phyloP scores from a whole-genome alignment of 2,888 invertebrate genomes.

The Hanleya hanleyi region DNA sequence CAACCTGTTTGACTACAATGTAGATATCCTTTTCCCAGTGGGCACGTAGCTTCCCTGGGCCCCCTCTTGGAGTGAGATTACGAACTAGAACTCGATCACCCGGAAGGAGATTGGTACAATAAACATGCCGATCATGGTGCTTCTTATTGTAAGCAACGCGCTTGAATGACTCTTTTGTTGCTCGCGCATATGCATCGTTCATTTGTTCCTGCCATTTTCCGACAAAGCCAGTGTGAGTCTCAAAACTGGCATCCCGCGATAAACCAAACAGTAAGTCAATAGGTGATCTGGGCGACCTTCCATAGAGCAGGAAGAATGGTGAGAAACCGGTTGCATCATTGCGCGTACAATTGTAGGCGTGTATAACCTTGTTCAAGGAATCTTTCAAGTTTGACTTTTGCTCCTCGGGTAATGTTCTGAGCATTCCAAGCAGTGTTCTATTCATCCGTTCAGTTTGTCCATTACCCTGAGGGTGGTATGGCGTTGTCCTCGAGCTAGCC shows the following conservation, averaged over 20 bases:
- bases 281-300: not conserved
- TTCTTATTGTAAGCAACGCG: conserved; percentile 1
- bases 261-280: not conserved
- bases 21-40: conserved; percentile 18
- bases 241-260: not conserved
- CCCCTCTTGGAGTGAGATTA: conserved; percentile 1
- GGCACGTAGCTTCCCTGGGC: conserved; percentile 10
- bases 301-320: conserved; percentile 1
- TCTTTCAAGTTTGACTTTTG: not conserved
- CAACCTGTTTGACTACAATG: not conserved
- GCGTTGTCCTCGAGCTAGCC: not conserved
- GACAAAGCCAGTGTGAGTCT: not conserved
- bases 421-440: not conserved
- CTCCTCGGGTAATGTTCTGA: not conserved
- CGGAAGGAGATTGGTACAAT: not conserved
- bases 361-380: not conserved
- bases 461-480: not conserved
- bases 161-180: not conserved
- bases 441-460: not conserved
- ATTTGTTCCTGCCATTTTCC: not conserved
- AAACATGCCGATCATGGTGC: conserved; percentile 5
- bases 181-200: conserved; percentile 5
- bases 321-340: not conserved
- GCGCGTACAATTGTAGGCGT: not conserved
- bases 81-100: conserved; percentile 20